Evolutionary conservation across 2,888 invertebrate species (phyloP).

Genomic region (Heliconius ismenius): DNA sequence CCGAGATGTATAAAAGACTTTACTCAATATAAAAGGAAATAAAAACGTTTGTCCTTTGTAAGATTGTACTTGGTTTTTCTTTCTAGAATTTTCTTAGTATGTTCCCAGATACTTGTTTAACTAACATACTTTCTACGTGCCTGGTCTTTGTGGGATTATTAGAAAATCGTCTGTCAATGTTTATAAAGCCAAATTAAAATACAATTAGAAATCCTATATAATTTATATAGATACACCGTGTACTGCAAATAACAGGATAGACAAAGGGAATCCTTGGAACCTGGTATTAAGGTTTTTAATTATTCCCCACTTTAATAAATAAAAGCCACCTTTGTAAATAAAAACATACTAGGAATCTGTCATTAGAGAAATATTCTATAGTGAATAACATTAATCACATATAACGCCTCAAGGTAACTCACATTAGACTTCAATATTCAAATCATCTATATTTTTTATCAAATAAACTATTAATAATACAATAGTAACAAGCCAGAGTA

Average conservation of each 20-base stretch:
- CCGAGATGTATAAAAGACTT: conserved; percentile 41
- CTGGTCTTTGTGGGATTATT: conserved; percentile 3
- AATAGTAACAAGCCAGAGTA: conserved; percentile 49
- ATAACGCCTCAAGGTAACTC: not conserved
- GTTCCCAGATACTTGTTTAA: conserved; percentile 23
- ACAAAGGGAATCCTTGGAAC: too few species aligned
- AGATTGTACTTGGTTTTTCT: conserved; percentile 32
- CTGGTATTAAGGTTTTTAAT: too few species aligned
- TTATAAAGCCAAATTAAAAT: not conserved
- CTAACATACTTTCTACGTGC: conserved; percentile 23
- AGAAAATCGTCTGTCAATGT: not conserved
- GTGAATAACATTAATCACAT: too few species aligned
- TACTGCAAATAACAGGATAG: too few species aligned
- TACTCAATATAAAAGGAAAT: conserved; percentile 41
- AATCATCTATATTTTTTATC: conserved; percentile 55
- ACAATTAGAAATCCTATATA: not conserved
- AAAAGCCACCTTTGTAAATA: too few species aligned
- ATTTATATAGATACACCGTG: not conserved
- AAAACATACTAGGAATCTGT: too few species aligned
- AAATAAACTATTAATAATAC: conserved; percentile 56
- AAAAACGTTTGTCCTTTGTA: conserved; percentile 41
- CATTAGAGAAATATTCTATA: too few species aligned
- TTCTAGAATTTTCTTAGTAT: conserved; percentile 30
- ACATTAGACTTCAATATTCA: conserved; percentile 43
- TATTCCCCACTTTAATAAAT: too few species aligned